A percentile compares a stretch with the other conserved stretches of the same genome.
phyloP scores from a whole-genome alignment of 2,888 invertebrate species.

The Polydrusus pterygomalis region DNA sequence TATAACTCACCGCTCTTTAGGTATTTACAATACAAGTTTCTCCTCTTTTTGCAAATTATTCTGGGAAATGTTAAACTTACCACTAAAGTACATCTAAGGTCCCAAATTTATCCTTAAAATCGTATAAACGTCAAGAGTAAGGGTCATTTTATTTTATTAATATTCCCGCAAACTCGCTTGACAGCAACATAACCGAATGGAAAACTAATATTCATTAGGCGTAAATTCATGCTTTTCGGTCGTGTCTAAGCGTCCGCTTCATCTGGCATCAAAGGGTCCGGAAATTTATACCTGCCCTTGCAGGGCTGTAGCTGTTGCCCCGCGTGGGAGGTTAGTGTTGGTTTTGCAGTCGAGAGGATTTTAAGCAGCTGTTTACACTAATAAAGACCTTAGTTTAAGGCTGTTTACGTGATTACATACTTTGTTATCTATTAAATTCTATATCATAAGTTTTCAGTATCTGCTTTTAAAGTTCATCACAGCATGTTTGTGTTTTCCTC shows the following conservation, averaged over 20 bases:
- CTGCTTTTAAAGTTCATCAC: too few relatives aligned
- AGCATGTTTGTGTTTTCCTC: too few relatives aligned
- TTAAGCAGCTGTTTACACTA: background rate
- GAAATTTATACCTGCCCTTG: slow-evolving; percentile 10
- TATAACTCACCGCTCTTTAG: too few relatives aligned
- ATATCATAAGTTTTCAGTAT: too few relatives aligned
- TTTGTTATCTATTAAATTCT: too few relatives aligned
- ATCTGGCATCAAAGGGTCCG: slow-evolving; percentile 21
- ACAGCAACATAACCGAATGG: slow-evolving; percentile 21
- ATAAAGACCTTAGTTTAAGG: background rate
- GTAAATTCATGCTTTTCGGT: slow-evolving; percentile 14
- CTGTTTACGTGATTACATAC: too few relatives aligned
- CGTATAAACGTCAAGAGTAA: slow-evolving; percentile 1
- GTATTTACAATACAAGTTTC: too few relatives aligned
- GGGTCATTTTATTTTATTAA: slow-evolving; percentile 16
- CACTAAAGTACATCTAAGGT: too few relatives aligned
- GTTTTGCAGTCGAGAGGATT: slow-evolving; percentile 13
- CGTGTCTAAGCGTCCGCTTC: slow-evolving; percentile 20
- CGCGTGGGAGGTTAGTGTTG: background rate
- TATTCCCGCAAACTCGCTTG: slow-evolving; percentile 18
- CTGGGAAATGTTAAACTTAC: too few relatives aligned
- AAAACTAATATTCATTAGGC: slow-evolving; percentile 26
- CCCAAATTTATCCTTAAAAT: background rate
- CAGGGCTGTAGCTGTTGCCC: background rate
- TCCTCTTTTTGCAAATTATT: too few relatives aligned